Conservation (phyloP, 2,888 invertebrate species). For the Kuschelorhynchus macadamiae region DNA sequence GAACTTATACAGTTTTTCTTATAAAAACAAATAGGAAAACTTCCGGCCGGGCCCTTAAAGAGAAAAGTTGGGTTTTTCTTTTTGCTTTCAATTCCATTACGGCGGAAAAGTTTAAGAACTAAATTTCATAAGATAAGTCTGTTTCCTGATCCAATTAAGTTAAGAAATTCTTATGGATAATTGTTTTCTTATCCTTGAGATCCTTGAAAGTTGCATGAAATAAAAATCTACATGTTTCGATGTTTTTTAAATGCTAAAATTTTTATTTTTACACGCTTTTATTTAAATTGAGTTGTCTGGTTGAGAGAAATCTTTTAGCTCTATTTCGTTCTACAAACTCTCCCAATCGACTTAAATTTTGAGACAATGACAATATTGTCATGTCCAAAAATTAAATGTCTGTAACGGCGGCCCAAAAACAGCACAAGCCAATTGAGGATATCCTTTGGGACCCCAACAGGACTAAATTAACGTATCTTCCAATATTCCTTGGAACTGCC, state of each 20-base stretch:
- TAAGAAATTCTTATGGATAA: slow-evolving; percentile 15
- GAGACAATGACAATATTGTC: too few species aligned
- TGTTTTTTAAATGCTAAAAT: neutral
- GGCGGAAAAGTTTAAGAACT: slow-evolving; percentile 39
- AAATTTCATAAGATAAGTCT: slow-evolving; percentile 40
- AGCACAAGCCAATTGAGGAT: too few species aligned
- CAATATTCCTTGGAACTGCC: too few species aligned
- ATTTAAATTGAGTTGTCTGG: too few species aligned
- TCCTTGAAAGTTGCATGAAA: too few species aligned
- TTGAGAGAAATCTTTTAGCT: too few species aligned
- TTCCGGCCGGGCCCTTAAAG: slow-evolving; percentile 17
- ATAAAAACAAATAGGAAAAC: slow-evolving; percentile 44
- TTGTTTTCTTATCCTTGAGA: neutral
- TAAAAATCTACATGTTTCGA: neutral
- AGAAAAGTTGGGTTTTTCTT: slow-evolving; percentile 25
- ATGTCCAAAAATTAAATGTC: too few species aligned
- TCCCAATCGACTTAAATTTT: too few species aligned
- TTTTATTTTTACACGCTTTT: neutral
- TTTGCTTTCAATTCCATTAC: slow-evolving; percentile 37
- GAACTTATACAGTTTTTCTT: slow-evolving; percentile 33
- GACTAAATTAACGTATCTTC: too few species aligned
- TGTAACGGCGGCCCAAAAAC: too few species aligned
- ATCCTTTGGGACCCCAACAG: too few species aligned
- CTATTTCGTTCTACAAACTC: too few species aligned
- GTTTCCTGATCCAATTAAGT: slow-evolving; percentile 36